Evolutionary conservation across 2,113 vertebrate species (phyloP).

Genomic region (Clarias gariepinus): DNA sequence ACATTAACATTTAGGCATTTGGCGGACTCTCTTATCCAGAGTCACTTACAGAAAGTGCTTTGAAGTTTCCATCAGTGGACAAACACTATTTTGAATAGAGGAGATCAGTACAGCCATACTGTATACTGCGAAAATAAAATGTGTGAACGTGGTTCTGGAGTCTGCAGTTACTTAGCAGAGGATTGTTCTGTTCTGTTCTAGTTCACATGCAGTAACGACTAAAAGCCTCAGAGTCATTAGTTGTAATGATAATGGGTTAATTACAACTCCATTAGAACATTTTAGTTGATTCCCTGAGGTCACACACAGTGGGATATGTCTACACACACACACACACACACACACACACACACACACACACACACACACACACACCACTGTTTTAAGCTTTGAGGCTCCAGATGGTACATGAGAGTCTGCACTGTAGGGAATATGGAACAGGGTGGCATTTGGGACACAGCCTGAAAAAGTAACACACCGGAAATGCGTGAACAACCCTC

Average conservation of each 20-base stretch:
- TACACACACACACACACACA: not conserved
- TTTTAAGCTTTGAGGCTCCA: not conserved
- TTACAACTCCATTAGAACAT: conserved; percentile 10
- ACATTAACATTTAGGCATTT: no score
- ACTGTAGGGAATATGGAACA: not conserved
- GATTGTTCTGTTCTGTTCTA: no score
- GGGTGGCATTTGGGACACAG: not conserved
- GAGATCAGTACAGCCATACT: no score
- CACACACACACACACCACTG: not conserved
- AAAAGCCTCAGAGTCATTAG: not conserved
- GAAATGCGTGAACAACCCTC: not conserved
- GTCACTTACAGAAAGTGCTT: no score
- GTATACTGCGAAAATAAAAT: no score
- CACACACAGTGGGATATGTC: not conserved
- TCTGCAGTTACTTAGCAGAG: no score
- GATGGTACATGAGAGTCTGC: not conserved
- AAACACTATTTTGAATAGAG: no score
- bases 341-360: conserved; percentile 1
- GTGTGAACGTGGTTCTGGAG: no score
- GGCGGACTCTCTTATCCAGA: no score
- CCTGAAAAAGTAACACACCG: not conserved
- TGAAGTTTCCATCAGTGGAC: no score
- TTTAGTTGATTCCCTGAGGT: not conserved
- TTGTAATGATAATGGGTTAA: conserved; percentile 1
- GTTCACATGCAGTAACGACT: not conserved